Evolutionary conservation across 1,140 invertebrate genomes (phyloP).

Genomic region (Pissodes strobi): DNA sequence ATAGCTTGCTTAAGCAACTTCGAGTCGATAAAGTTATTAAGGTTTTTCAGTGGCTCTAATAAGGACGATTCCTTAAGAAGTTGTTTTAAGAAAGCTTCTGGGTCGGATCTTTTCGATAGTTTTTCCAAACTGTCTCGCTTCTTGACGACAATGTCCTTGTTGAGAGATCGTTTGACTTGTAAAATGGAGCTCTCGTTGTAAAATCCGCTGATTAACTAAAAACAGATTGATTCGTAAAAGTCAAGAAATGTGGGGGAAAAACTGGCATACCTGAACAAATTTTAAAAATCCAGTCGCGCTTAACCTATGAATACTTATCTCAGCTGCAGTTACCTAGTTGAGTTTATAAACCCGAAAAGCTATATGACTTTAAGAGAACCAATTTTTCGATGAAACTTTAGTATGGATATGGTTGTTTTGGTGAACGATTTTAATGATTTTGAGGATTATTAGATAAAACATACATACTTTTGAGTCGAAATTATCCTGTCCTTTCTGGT

Average conservation of each 20-base stretch:
- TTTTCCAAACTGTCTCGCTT: slow-evolving; percentile 26
- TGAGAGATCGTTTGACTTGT: slow-evolving; percentile 1
- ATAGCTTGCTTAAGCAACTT: slow-evolving; percentile 17
- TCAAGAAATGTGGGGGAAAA: no score
- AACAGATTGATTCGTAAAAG: not conserved
- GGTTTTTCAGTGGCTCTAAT: slow-evolving; percentile 23
- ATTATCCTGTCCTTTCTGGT: not conserved
- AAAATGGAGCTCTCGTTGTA: slow-evolving; percentile 18
- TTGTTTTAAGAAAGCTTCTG: not conserved
- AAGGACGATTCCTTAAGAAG: slow-evolving; percentile 4
- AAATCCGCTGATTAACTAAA: slow-evolving; percentile 4
- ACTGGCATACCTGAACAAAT: no score
- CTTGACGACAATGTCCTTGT: slow-evolving; percentile 9
- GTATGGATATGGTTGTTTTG: not conserved
- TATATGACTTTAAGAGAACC: no score
- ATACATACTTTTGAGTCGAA: slow-evolving; percentile 7
- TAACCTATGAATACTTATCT: no score
- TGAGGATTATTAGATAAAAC: not conserved
- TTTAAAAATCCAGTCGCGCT: no score
- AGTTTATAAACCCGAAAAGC: not conserved
- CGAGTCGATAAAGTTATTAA: slow-evolving; percentile 24
- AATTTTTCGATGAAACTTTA: not conserved
- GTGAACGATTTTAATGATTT: not conserved
- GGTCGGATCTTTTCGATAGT: not conserved
- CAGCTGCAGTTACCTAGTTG: no score